Evolutionary conservation across 1,140 invertebrate genomes (phyloP).

Genomic region (Acyrthosiphon pisum): DNA sequence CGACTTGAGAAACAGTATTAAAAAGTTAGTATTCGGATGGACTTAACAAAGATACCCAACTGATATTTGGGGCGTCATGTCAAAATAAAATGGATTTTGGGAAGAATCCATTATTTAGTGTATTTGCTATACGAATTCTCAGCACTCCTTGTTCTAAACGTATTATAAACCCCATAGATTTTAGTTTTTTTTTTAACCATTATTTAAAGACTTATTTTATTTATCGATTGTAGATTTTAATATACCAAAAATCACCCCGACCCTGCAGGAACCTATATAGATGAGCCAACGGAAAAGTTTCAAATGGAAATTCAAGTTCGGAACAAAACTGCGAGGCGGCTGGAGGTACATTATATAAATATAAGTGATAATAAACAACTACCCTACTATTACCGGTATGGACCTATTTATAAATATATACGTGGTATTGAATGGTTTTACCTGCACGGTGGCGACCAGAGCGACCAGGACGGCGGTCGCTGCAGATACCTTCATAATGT

Average conservation of each 20-base stretch:
- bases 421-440: neutral
- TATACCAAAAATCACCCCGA: neutral
- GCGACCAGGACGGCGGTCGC: constrained; percentile 48
- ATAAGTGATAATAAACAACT: neutral
- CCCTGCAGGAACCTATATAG: neutral
- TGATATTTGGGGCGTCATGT: neutral
- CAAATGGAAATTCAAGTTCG: neutral
- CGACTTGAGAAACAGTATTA: no score
- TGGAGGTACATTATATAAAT: neutral
- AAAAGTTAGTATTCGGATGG: no score
- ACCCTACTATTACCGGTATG: neutral
- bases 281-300: neutral
- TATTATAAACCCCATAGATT: no score
- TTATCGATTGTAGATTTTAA: no score
- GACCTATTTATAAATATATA: neutral
- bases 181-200: neutral
- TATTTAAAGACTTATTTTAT: no score
- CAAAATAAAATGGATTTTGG: neutral
- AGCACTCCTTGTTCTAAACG: no score
- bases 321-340: neutral
- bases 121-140: no score
- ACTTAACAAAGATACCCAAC: no score
- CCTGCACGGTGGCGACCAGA: constrained; percentile 52
- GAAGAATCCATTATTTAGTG: no score
- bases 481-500: constrained; percentile 38